These are phyloP conservation scores for Mesochorus sp. DNA, from an alignment of 2,888 invertebrate species.

Conservation along the genomic window DNA sequence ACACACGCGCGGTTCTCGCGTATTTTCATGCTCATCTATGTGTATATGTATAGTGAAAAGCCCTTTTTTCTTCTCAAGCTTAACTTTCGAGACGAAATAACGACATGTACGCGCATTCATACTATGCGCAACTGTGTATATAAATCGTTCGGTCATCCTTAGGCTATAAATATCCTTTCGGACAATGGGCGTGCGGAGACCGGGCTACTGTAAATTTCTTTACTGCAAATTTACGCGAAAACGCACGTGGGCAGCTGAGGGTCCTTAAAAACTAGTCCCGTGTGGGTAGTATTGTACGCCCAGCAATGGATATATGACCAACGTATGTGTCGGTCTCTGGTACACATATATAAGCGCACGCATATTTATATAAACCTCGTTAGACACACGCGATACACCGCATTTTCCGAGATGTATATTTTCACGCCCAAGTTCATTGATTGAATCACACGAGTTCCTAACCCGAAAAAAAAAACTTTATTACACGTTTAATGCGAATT, in stretches of 20 bases:
- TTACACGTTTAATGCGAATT: conserved; percentile 3
- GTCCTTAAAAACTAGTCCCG: conserved; percentile 70
- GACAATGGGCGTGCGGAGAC: conserved; percentile 70
- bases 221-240: conserved; percentile 32
- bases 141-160: conserved; percentile 80
- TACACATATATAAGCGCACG: conserved; percentile 39
- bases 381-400: too few relatives aligned
- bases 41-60: too few relatives aligned
- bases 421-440: too few relatives aligned
- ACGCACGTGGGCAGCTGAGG: conserved; percentile 69
- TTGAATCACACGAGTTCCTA: too few relatives aligned
- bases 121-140: conserved; percentile 67
- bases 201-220: conserved; percentile 59
- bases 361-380: too few relatives aligned
- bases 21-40: conserved; percentile 15
- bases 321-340: conserved; percentile 8
- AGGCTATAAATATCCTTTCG: conserved; percentile 76
- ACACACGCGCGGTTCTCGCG: conserved; percentile 56
- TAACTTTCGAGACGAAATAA: too few relatives aligned
- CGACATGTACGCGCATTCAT: too few relatives aligned
- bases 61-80: too few relatives aligned
- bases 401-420: too few relatives aligned
- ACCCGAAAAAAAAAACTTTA: conserved; percentile 56
- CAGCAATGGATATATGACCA: conserved; percentile 20
- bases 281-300: conserved; percentile 28